phyloP scores from a whole-genome alignment of 2,113 vertebrate genomes.

The Neodon shergylaensis region DNA sequence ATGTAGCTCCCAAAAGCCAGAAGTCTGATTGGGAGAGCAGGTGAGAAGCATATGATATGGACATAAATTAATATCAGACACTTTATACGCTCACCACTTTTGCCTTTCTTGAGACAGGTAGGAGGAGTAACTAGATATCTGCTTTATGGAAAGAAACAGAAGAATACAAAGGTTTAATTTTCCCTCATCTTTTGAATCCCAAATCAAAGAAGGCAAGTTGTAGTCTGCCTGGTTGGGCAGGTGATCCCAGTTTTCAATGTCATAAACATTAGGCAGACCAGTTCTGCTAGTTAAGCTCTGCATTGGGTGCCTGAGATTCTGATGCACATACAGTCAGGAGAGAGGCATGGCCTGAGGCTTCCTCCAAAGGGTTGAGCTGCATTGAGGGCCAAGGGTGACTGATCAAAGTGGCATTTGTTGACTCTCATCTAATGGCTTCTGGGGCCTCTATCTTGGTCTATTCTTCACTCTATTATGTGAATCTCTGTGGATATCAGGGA shows the following conservation, averaged over 20 bases:
- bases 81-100: rapidly evolving
- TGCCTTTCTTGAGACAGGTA: no score
- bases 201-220: neutral
- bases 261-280: neutral
- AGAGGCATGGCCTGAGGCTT: neutral
- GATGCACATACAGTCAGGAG: neutral
- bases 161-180: neutral
- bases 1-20: no score
- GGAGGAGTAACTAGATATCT: neutral
- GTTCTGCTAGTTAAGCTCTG: neutral
- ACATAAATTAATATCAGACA: neutral
- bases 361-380: no score
- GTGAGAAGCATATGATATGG: rapidly evolving
- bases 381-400: neutral
- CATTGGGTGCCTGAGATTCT: neutral
- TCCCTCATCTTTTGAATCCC: neutral
- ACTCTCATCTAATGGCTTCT: neutral
- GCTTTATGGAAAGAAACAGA: neutral
- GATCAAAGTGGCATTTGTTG: neutral
- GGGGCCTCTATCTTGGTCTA: rapidly evolving
- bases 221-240: neutral
- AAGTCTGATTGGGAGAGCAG: neutral
- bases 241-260: neutral
- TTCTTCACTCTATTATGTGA: neutral
- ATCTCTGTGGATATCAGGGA: neutral